A percentile compares a stretch with the other conserved stretches of the same genome.
Evolutionary conservation across 2,797 vertebrate species (phyloP).

Genomic region (Chaunax sp.): DNA sequence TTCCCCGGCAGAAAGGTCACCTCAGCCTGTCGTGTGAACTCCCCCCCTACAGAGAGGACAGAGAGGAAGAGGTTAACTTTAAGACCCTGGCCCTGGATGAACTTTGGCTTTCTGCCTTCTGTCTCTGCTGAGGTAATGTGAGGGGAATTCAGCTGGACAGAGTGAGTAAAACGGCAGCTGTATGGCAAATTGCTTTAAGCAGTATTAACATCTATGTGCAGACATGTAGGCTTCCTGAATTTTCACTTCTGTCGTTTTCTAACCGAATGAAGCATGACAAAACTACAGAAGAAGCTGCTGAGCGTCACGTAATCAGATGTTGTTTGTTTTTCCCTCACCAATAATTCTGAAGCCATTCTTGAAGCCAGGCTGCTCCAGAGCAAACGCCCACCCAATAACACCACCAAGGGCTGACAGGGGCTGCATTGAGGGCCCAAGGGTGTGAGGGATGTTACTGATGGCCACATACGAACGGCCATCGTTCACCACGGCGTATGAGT

Average conservation of each 20-base stretch:
- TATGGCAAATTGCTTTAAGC: slow-evolving; percentile 19
- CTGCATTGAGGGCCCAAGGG: slow-evolving; percentile 88
- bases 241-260: slow-evolving; percentile 4
- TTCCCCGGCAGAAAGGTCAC: slow-evolving; percentile 90
- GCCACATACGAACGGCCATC: slow-evolving; percentile 96
- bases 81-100: slow-evolving; percentile 54
- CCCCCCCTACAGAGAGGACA: slow-evolving; percentile 84
- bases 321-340: slow-evolving; percentile 79
- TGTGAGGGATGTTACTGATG: slow-evolving; percentile 90
- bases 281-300: slow-evolving; percentile 4
- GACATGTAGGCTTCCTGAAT: neutral
- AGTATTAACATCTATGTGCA: slow-evolving; percentile 10
- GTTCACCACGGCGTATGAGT: slow-evolving; percentile 95
- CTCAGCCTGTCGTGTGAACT: slow-evolving; percentile 91
- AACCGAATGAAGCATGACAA: neutral
- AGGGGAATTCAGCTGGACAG: slow-evolving; percentile 63
- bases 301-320: slow-evolving; percentile 2
- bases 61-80: slow-evolving; percentile 42
- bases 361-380: slow-evolving; percentile 92
- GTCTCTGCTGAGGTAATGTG: slow-evolving; percentile 50
- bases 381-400: slow-evolving; percentile 97
- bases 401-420: slow-evolving; percentile 90
- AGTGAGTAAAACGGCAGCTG: slow-evolving; percentile 59
- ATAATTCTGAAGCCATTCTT: slow-evolving; percentile 95
- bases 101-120: slow-evolving; percentile 52